Evolutionary conservation across 2,113 vertebrate genomes (phyloP).

Genomic region (Eira barbara): DNA sequence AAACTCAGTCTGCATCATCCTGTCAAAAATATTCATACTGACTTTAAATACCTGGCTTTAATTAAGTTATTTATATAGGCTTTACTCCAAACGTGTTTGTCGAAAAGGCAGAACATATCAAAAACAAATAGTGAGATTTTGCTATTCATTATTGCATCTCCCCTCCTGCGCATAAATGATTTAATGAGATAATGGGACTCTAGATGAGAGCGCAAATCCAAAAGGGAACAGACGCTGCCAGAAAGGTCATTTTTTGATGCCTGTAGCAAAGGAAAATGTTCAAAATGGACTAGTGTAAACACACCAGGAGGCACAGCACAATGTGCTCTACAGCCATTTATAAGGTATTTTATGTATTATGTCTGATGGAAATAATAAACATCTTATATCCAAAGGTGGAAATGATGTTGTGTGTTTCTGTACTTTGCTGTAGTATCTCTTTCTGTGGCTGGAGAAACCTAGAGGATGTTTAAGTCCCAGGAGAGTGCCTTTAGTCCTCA

Average conservation of each 20-base stretch:
- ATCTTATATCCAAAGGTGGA: not conserved
- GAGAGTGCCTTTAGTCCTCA: not conserved
- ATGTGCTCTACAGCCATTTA: not conserved
- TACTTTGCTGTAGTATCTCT: not conserved
- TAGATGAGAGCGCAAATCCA: not conserved
- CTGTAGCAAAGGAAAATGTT: constrained; percentile 32
- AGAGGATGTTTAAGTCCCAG: not conserved
- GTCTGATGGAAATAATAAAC: constrained; percentile 52
- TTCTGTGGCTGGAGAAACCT: not conserved
- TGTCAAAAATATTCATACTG: not conserved
- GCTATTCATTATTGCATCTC: not conserved
- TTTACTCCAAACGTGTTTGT: constrained; percentile 48
- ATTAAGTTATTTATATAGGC: constrained; percentile 43
- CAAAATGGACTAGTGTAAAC: not conserved
- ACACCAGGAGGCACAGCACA: not conserved
- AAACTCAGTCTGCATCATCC: not conserved
- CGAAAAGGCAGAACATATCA: constrained; percentile 8
- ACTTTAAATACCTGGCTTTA: not conserved
- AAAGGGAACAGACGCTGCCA: constrained; percentile 20
- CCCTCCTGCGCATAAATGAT: constrained; percentile 54
- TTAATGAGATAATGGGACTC: constrained; percentile 53
- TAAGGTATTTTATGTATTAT: not conserved
- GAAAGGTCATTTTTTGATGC: constrained; percentile 48
- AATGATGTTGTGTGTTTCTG: not conserved
- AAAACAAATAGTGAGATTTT: constrained; percentile 37